Evolutionary conservation across 2,888 invertebrate genomes (phyloP), one percentile per base, ranked within the genome.

Genomic region (Liodrosophila aerea): DNA sequence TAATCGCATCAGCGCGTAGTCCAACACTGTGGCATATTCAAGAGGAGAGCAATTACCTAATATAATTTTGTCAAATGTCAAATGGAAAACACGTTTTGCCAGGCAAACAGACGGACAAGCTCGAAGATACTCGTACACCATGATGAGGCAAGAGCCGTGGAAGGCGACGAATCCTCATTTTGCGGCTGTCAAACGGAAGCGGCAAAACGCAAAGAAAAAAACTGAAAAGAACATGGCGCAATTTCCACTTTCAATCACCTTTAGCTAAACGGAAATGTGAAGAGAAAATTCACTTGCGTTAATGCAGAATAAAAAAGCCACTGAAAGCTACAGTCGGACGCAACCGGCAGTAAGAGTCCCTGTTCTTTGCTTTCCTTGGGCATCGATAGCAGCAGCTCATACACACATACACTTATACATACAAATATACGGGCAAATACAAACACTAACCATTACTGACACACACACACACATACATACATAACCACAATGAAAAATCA

Each of bases 181-280:
- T 72, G 80, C 45, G 80, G 74, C 83, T 72, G 61, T 64, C 59
- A 64, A 82, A 59, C 80, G 77, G 80, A 77, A 73, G 80, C 46
- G 43, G 46, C 47, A 47, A 62, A 60, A 39, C 45, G 36, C 37
- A 46, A 44, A 36, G 27, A 34, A 22, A 29, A 57, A 66, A 49
- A 39, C n/a, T n/a, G 36, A 54, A 43, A 74, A 30, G 52, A 60
- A 52, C 71, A 51, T 58, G 74, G 64, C 56, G 61, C 66, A 81
- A 82, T 82, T 82, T 82, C 81, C 81, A 82, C 63, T 70, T 73
- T 82, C 74, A 82, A 81, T 84, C 70, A 78, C 64, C 64, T 69
- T 81, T 63, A 68, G 73, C 65, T 54, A 56, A 43, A 44, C 73
- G 83, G 83, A 80, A 78, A 78, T 78, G 74, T 76, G 64, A 39